A percentile compares a stretch with the other conserved stretches of the same genome.
Conservation (phyloP, 2,888 invertebrate species). For the Peribatodes rhomboidaria region DNA sequence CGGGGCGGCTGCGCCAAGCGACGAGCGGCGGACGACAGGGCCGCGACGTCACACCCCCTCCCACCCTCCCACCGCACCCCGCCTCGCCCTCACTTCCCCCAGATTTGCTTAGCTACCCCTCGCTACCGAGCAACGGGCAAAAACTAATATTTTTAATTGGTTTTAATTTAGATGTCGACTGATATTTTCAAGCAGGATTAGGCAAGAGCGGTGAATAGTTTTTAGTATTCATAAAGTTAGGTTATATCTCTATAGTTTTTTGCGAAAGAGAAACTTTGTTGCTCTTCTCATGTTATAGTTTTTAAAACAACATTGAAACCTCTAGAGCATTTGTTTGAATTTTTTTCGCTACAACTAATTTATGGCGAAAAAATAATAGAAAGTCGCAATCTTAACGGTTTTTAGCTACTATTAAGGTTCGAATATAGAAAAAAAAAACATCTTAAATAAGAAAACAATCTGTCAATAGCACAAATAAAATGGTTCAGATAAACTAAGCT, state of each 20-base stretch:
- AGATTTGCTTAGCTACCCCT: slow-evolving; percentile 70
- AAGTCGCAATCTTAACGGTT: no score
- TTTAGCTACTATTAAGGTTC: no score
- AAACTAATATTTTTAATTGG: slow-evolving; percentile 28
- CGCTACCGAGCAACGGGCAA: slow-evolving; percentile 45
- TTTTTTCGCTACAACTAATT: no score
- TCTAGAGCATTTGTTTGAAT: no score
- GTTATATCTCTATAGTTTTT: background rate
- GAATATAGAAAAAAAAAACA: no score
- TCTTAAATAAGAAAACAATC: no score
- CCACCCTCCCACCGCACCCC: slow-evolving; percentile 58
- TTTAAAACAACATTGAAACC: no score
- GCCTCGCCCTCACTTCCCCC: slow-evolving; percentile 49
- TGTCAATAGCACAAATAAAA: background rate
- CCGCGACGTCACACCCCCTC: slow-evolving; percentile 66
- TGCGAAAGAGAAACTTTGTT: no score
- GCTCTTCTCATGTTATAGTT: no score
- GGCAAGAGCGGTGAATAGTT: background rate
- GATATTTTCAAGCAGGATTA: background rate
- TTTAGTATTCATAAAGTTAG: no score
- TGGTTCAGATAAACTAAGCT: background rate
- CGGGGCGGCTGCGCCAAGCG: slow-evolving; percentile 73
- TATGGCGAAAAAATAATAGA: no score
- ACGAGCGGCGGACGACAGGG: slow-evolving; percentile 69
- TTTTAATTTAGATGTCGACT: slow-evolving; percentile 25